Evolutionary conservation across 2,797 vertebrate genomes (phyloP), one percentile per base, ranked within the genome.

Genomic region (Poeciliopsis infans): DNA sequence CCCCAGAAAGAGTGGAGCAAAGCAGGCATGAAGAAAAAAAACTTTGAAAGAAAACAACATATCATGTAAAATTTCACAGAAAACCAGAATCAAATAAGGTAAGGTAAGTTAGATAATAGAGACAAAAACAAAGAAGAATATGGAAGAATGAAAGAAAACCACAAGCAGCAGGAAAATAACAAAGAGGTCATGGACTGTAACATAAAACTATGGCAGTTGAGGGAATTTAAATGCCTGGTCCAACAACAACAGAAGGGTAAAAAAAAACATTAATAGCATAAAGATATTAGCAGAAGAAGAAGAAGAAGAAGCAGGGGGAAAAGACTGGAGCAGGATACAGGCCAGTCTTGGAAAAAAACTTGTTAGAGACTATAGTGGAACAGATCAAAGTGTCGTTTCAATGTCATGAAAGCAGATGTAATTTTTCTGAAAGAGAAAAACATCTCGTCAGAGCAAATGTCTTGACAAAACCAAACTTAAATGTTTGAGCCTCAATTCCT

Each of bases 201-300:
- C 59, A 70, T 75, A 77, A 87, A 79, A 46, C 53, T 79, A 31
- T 81, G 86, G 87, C 90, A 88, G 71, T 78, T 45, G 79, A 66
- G 59, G 51, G 75, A 85, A 81, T 88, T 83, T 85, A 85, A 93
- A 93, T 89, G 84, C 74, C 71, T 85, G 69, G 80, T 73, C 72
- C 78, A 53, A 77, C 18, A 78, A 71, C 20, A 78, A 69, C 77
- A 31, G 12, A 66, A 77, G 55, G 33, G 51, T 61, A 80, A 43
- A 77, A 46, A 78, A 46, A 77, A 46, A 76, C 8, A 43, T 25
- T 25, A 78, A 55, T 46, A 78, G 70, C 76, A 75, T 51, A 74
- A 43, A 74, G 28, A 82, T 61, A 78, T 70, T 36, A 20, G 43
- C 23, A 74, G 41, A 43, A 43, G 41, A 43, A 43, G 81, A 43